Conservation (phyloP, 2,113 vertebrate genomes). For the Vicugna pacos region DNA sequence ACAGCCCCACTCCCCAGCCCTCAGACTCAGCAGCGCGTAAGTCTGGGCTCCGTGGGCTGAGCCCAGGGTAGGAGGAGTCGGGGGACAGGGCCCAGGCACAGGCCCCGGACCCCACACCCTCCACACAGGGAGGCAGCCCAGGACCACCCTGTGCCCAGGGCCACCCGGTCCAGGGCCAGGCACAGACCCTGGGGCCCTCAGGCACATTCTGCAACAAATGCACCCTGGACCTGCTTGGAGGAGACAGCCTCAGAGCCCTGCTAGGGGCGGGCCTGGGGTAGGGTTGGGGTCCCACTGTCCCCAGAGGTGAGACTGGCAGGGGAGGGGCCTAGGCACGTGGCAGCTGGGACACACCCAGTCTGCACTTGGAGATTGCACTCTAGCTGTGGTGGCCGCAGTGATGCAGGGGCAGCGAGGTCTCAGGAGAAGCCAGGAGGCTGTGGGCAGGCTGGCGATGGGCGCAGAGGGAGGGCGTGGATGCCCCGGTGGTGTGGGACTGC, state of each 20-base stretch:
- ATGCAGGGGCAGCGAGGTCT: not conserved
- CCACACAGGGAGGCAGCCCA: not conserved
- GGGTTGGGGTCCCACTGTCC: not conserved
- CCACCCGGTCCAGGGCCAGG: not conserved
- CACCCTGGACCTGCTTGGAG: not conserved
- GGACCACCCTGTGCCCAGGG: not conserved
- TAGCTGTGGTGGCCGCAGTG: not conserved
- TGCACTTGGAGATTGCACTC: not conserved
- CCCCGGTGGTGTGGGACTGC: not conserved
- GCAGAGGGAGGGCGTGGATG: not conserved
- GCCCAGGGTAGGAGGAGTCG: not conserved
- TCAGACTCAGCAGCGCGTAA: rapidly evolving
- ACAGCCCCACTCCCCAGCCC: not conserved
- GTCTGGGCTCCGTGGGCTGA: too few relatives aligned
- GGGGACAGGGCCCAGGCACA: not conserved
- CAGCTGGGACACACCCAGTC: rapidly evolving
- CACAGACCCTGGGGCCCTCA: rapidly evolving
- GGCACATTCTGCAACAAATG: not conserved
- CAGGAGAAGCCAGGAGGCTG: not conserved
- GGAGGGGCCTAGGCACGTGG: too few relatives aligned
- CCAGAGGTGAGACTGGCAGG: not conserved
- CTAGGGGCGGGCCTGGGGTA: too few relatives aligned
- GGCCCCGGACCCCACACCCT: not conserved
- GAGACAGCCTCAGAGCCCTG: not conserved
- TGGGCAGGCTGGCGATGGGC: not conserved